Base-by-base conservation (phyloP, 1,140 invertebrate genomes). In the Zaprionus lachaisei region DNA sequence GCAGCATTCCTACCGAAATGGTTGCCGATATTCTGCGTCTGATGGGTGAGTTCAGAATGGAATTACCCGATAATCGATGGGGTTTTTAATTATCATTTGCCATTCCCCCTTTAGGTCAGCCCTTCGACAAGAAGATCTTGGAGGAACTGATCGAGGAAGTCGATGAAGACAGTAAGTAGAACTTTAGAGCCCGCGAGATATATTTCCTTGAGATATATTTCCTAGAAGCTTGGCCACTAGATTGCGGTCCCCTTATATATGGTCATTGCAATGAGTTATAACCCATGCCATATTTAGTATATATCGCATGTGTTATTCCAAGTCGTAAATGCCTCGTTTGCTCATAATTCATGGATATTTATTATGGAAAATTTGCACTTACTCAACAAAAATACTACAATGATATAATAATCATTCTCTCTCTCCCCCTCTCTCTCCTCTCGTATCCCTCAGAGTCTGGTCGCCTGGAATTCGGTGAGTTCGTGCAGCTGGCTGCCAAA, bases 141-240 rank as follows among this genome's bases (percentile, higher is more conserved):
- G 97, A 98, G 92, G 97, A 98, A 93, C 95, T 99, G 72, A 99
- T 99, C 89, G 97, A 98, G 85, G 97, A 99, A 94, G 98, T 99
- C 57, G 98, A 99, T 93, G 97, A 97, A 71, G 98, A 99, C 93
- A 98, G 98, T 98, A 94, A 96, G 96, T 95, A 82, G 6, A 17
- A 17, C 6, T 44, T 26, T n/a, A 41, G 38, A 6, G 2, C 49
- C 20, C 22, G 5, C 15, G 2, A 51, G 20, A 20, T 62, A 47
- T 17, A n/a, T 47, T 47, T 31, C 44, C 37, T 9, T n/a, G 2
- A 51, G 20, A 20, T 62, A 47, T 17, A n/a, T 47, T 47, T 31
- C 44, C 37, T 9, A 51, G 61, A 51, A 63, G 17, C 17, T 28
- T n/a, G 9, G 31, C 28, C 17, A 37, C 6, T 44, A 34, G 22